These are phyloP conservation scores for Erebia ligea DNA, from an alignment of 2,888 invertebrate species.

Conservation along the genomic window DNA sequence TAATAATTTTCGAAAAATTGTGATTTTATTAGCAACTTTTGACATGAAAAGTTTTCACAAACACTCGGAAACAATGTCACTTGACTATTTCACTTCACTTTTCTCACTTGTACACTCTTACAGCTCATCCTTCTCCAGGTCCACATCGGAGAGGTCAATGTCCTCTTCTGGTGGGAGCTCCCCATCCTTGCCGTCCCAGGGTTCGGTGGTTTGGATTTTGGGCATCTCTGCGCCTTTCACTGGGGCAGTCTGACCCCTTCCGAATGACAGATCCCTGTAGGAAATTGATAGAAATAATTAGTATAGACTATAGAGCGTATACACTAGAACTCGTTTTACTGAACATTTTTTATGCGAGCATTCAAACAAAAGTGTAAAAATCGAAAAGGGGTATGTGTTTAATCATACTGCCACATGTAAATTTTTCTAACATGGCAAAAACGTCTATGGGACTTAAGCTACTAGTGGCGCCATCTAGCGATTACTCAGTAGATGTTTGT, in stretches of 20 bases:
- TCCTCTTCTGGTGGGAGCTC: slow-evolving; percentile 93
- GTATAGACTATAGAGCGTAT: background rate
- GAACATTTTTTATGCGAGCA: too few species aligned
- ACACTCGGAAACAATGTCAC: slow-evolving; percentile 19
- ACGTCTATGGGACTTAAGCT: too few species aligned
- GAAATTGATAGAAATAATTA: background rate
- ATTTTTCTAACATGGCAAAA: too few species aligned
- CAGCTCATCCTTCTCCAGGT: slow-evolving; percentile 91
- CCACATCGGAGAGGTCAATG: slow-evolving; percentile 95
- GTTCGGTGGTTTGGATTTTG: slow-evolving; percentile 84
- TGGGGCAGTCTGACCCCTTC: slow-evolving; percentile 95
- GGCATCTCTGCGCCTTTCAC: slow-evolving; percentile 93
- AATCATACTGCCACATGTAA: too few species aligned
- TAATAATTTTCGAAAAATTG: slow-evolving; percentile 1
- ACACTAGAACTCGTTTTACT: too few species aligned
- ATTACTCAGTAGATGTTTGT: too few species aligned
- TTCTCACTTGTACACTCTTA: slow-evolving; percentile 61
- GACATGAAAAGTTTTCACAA: slow-evolving; percentile 7
- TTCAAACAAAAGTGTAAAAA: too few species aligned
- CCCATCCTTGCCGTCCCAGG: slow-evolving; percentile 98
- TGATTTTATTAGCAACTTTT: slow-evolving; percentile 13
- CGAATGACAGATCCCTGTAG: slow-evolving; percentile 93
- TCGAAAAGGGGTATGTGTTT: too few species aligned
- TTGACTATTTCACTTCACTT: slow-evolving; percentile 3
- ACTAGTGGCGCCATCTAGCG: too few species aligned